phyloP scores from a whole-genome alignment of 2,113 vertebrate genomes.

The Bubalus kerabau region DNA sequence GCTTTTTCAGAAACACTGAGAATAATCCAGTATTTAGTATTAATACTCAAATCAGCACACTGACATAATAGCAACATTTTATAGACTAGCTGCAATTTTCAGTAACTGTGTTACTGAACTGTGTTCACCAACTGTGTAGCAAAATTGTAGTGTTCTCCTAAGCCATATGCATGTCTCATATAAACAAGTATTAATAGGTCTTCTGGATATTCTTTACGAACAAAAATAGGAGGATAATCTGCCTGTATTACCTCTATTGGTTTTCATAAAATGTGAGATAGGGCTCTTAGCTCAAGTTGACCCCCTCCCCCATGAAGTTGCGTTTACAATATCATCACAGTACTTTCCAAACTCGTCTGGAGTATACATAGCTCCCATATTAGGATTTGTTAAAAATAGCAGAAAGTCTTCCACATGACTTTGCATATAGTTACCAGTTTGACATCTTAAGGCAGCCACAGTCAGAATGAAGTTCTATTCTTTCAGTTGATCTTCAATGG shows the following conservation, averaged over 20 bases:
- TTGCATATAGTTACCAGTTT: conserved; percentile 91
- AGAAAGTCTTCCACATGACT: conserved; percentile 90
- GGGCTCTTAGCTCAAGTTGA: conserved; percentile 93
- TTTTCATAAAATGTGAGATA: conserved; percentile 89
- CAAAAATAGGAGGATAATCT: conserved; percentile 87
- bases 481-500: conserved; percentile 91
- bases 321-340: conserved; percentile 91
- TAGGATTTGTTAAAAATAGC: conserved; percentile 92
- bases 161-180: conserved; percentile 95
- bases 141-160: conserved; percentile 98
- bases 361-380: conserved; percentile 89
- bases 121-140: conserved; percentile 87
- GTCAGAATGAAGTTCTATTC: conserved; percentile 70
- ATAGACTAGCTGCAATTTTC: conserved; percentile 84
- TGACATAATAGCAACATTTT: not conserved
- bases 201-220: conserved; percentile 91
- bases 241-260: conserved; percentile 95
- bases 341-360: conserved; percentile 96
- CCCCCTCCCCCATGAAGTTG: conserved; percentile 91
- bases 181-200: conserved; percentile 90
- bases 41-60: conserved; percentile 25
- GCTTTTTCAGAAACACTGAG: conserved; percentile 57
- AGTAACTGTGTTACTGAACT: conserved; percentile 68
- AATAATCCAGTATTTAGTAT: conserved; percentile 54
- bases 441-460: conserved; percentile 84